Conservation (phyloP, 1,140 invertebrate genomes). For the Zaprionus gabonicus region DNA sequence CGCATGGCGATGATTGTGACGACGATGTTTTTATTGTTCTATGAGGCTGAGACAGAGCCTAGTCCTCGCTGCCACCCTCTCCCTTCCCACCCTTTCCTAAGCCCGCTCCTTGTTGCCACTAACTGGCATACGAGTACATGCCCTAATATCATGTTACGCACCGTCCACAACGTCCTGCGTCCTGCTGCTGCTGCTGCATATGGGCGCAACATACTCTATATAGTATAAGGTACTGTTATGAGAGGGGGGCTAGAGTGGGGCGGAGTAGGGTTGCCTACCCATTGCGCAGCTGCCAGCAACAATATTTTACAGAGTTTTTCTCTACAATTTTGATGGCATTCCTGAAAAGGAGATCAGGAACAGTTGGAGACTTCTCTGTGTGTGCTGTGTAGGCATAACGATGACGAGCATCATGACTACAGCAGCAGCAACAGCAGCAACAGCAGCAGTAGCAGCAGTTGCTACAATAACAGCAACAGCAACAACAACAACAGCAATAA, state of each 20-base stretch:
- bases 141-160: slow-evolving; percentile 53
- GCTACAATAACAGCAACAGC: background rate
- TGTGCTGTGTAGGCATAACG: slow-evolving; percentile 50
- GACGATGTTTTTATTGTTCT: slow-evolving; percentile 81
- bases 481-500: slow-evolving; percentile 51
- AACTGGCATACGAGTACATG: slow-evolving; percentile 18
- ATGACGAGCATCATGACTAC: slow-evolving; percentile 41
- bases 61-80: slow-evolving; percentile 9
- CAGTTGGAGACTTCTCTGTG: slow-evolving; percentile 34
- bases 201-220: slow-evolving; percentile 5
- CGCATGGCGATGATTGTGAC: slow-evolving; percentile 81
- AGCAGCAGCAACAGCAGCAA: slow-evolving; percentile 38
- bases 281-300: slow-evolving; percentile 73
- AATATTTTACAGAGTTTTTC: slow-evolving; percentile 78
- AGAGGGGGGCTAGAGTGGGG: background rate
- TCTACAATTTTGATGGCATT: slow-evolving; percentile 73
- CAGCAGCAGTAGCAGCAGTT: slow-evolving; percentile 19
- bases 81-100: background rate
- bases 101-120: background rate
- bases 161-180: background rate
- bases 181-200: background rate
- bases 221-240: slow-evolving; percentile 4
- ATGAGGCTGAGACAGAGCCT: slow-evolving; percentile 55
- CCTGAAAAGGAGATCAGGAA: slow-evolving; percentile 46
- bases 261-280: slow-evolving; percentile 5